Percentiles rank a stretch among this genome's conserved stretches.
phyloP scores from a whole-genome alignment of 2,113 vertebrate genomes.

The Lophotis ruficrista region DNA sequence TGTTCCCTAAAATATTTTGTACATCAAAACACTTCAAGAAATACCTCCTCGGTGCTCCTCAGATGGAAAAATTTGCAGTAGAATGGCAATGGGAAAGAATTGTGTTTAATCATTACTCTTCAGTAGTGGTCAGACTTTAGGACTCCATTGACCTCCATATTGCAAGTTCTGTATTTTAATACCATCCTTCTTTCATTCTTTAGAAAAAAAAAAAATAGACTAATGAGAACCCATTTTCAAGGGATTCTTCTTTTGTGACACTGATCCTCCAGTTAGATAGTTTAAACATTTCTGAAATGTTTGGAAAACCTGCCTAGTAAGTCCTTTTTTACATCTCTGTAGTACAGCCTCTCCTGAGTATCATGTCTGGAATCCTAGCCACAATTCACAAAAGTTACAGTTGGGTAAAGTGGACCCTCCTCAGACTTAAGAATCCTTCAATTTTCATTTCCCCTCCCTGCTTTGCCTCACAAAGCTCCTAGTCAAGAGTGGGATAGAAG shows the following conservation, averaged over 20 bases:
- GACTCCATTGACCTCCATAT: background rate
- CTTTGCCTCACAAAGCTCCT: slow-evolving; percentile 8
- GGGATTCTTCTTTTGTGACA: background rate
- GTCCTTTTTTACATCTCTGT: background rate
- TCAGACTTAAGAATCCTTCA: background rate
- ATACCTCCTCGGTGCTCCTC: background rate
- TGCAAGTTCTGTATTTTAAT: background rate
- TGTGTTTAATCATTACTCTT: background rate
- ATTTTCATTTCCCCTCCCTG: background rate
- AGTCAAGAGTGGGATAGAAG: slow-evolving; percentile 5
- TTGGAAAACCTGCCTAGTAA: background rate
- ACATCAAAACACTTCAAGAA: background rate
- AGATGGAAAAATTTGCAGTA: background rate
- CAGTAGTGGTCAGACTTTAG: background rate
- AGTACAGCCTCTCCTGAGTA: background rate
- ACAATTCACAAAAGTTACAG: background rate
- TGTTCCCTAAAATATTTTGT: background rate
- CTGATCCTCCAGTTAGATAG: background rate
- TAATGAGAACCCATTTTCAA: background rate
- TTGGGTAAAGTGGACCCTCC: background rate
- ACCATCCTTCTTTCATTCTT: background rate
- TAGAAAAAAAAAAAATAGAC: background rate
- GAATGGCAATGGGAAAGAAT: background rate
- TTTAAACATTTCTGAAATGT: background rate
- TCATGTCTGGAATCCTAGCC: background rate